These are phyloP conservation scores for Eupithecia subumbrata DNA, from an alignment of 2,888 invertebrate genomes.

Conservation along the genomic window DNA sequence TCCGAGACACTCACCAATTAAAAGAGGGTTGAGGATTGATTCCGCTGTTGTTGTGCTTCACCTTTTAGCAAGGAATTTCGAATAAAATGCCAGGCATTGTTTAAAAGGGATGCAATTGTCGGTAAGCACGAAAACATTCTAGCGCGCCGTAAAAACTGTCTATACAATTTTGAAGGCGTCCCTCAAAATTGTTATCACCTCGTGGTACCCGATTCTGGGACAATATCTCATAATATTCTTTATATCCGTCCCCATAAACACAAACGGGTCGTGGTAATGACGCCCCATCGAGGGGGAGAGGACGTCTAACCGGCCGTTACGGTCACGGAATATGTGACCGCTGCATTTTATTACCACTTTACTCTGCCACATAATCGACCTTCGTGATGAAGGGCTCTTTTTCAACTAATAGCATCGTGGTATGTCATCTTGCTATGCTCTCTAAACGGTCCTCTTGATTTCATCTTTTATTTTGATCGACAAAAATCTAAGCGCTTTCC, in stretches of 20 bases:
- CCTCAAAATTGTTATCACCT: conserved; percentile 77
- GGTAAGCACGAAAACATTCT: conserved; percentile 40
- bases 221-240: conserved; percentile 83
- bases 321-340: conserved; percentile 82
- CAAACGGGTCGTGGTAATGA: conserved; percentile 81
- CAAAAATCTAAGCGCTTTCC: background rate
- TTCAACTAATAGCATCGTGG: conserved; percentile 71
- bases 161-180: conserved; percentile 66
- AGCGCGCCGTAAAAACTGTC: conserved; percentile 67
- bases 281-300: conserved; percentile 74
- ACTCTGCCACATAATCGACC: conserved; percentile 83
- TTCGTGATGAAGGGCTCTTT: conserved; percentile 80
- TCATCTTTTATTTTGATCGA: conserved; percentile 9
- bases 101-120: conserved; percentile 5
- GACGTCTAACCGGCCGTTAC: conserved; percentile 79
- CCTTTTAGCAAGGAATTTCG: conserved; percentile 22
- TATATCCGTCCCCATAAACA: conserved; percentile 82
- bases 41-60: conserved; percentile 27
- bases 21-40: conserved; percentile 42
- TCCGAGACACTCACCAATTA: conserved; percentile 46
- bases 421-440: conserved; percentile 48
- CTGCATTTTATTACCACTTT: conserved; percentile 84
- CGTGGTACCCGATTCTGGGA: conserved; percentile 74
- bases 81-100: conserved; percentile 8
- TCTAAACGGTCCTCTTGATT: conserved; percentile 41